These are phyloP conservation scores for Tineola bisselliella DNA, from an alignment of 2,888 invertebrate species.

Conservation along the genomic window DNA sequence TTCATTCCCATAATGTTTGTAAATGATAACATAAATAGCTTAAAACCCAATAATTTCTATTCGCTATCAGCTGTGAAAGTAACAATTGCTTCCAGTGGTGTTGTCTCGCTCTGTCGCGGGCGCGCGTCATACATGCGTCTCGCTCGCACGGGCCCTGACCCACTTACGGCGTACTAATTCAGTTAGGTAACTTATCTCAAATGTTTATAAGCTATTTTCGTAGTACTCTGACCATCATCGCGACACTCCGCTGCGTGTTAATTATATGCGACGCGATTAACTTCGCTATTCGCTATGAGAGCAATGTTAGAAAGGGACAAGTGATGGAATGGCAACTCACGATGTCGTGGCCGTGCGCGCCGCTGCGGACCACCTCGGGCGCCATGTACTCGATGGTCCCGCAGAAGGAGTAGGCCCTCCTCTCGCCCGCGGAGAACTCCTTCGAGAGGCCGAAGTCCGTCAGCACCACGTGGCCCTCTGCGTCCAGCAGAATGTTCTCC, in stretches of 20 bases:
- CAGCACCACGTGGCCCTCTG: constrained; percentile 92
- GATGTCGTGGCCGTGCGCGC: constrained; percentile 92
- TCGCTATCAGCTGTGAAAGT: no score
- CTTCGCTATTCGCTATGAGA: no score
- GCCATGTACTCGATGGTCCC: constrained; percentile 99
- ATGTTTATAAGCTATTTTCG: constrained; percentile 15
- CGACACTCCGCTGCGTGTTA: no score
- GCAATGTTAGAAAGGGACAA: no score
- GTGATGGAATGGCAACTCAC: no score
- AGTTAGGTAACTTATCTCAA: constrained; percentile 19
- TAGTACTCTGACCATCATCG: no score
- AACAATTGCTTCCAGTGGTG: not conserved
- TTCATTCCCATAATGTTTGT: no score
- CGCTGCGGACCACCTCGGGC: constrained; percentile 84
- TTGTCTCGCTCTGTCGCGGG: not conserved
- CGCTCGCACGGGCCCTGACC: constrained; percentile 41
- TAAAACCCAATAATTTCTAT: no score
- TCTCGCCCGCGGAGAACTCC: constrained; percentile 81
- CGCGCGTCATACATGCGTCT: constrained; percentile 19
- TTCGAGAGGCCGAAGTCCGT: constrained; percentile 99
- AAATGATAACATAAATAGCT: no score
- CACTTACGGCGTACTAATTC: constrained; percentile 51
- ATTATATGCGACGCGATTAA: no score
- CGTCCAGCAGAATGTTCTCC: constrained; percentile 95
- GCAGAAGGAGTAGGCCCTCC: constrained; percentile 95